Percentiles rank a stretch among this genome's conserved stretches.
Conservation (phyloP, 2,888 invertebrate genomes). For the Boloria selene region DNA sequence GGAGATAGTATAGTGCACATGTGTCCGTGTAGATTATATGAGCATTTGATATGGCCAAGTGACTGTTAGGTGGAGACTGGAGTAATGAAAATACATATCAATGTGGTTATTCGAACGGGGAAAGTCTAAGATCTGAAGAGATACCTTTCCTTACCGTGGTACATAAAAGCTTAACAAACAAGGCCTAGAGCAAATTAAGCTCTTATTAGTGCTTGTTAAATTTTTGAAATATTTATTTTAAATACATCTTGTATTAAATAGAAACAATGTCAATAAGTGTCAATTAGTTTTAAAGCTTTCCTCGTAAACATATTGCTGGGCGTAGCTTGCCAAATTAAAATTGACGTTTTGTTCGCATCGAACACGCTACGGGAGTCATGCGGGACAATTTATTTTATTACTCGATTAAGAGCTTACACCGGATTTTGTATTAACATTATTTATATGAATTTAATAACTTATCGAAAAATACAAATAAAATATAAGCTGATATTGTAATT, state of each 20-base stretch:
- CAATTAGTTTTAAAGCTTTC: conserved; percentile 51
- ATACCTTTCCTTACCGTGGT: no score
- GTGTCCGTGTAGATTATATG: no score
- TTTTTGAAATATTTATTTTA: conserved; percentile 2
- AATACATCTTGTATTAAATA: conserved; percentile 19
- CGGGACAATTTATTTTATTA: conserved; percentile 65
- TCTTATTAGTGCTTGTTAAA: neutral
- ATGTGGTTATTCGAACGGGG: no score
- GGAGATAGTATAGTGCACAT: no score
- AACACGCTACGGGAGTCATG: conserved; percentile 44
- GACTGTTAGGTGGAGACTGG: no score
- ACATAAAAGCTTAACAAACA: no score
- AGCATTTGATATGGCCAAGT: no score
- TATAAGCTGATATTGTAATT: conserved; percentile 20
- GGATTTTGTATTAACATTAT: conserved; percentile 52
- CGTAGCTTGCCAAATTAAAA: conserved; percentile 59
- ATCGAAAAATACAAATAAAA: conserved; percentile 29
- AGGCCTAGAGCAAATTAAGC: no score
- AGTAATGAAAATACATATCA: no score
- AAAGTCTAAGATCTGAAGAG: no score
- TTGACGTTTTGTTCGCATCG: conserved; percentile 56
- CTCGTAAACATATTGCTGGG: conserved; percentile 52
- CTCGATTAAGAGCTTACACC: conserved; percentile 61
- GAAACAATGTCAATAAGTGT: conserved; percentile 40
- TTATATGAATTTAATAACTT: conserved; percentile 50